phyloP scores from a whole-genome alignment of 2,797 vertebrate species.

The Eospalax fontanierii region DNA sequence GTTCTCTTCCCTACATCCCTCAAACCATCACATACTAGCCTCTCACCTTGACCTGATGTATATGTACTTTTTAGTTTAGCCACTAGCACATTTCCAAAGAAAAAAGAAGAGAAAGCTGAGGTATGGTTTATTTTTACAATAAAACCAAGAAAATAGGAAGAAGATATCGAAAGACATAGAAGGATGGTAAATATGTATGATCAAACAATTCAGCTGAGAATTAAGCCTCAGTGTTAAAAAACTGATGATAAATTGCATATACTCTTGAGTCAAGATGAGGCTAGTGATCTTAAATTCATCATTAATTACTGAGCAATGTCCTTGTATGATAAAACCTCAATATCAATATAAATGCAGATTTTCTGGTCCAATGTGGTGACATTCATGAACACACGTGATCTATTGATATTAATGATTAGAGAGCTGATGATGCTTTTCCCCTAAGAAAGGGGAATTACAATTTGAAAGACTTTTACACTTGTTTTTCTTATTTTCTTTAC shows the following conservation, averaged over 20 bases:
- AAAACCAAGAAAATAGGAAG: background rate
- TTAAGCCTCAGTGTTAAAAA: conserved; percentile 20
- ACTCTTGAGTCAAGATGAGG: conserved; percentile 12
- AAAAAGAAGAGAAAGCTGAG: background rate
- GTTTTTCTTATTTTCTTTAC: conserved; percentile 10
- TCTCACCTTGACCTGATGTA: background rate
- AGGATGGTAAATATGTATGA: background rate
- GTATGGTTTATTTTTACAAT: conserved; percentile 11
- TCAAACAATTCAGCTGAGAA: background rate
- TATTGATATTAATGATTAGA: background rate
- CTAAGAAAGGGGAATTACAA: background rate
- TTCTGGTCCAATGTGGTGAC: background rate
- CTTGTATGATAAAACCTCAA: conserved; percentile 13
- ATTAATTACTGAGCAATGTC: background rate
- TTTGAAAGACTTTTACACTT: background rate
- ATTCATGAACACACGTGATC: background rate
- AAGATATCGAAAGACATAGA: background rate
- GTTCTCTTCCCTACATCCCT: background rate
- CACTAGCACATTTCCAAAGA: background rate
- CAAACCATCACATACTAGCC: background rate
- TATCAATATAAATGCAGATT: background rate
- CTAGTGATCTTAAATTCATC: background rate
- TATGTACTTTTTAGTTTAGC: background rate
- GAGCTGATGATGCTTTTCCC: background rate
- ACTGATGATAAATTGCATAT: conserved; percentile 1